Conservation (phyloP, 2,797 vertebrate species). For the Rhinatrema bivittatum region DNA sequence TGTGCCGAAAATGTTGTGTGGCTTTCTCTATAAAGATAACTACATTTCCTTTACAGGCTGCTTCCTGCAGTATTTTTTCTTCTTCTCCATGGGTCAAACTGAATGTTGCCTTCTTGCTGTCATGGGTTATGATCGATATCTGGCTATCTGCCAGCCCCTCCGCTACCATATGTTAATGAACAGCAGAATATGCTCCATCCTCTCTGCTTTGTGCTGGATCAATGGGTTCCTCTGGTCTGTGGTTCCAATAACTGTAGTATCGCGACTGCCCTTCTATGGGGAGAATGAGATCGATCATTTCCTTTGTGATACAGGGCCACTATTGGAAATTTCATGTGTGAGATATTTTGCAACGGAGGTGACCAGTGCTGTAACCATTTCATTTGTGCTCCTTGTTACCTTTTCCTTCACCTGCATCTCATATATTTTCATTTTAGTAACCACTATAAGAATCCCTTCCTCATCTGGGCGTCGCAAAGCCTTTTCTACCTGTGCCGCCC, state of each 20-base stretch:
- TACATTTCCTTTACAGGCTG: constrained; percentile 22
- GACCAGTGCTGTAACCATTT: constrained; percentile 23
- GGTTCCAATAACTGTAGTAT: neutral
- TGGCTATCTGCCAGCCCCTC: constrained; percentile 2
- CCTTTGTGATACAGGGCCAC: constrained; percentile 18
- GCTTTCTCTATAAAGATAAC: constrained; percentile 5
- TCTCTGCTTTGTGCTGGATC: neutral
- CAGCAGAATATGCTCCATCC: neutral
- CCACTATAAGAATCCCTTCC: constrained; percentile 5
- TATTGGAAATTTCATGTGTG: constrained; percentile 14
- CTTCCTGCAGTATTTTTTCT: constrained; percentile 11
- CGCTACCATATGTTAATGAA: neutral
- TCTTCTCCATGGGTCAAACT: neutral
- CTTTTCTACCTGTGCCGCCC: constrained; percentile 22
- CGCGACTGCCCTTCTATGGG: constrained; percentile 8
- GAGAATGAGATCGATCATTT: constrained; percentile 16
- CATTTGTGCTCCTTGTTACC: constrained; percentile 7
- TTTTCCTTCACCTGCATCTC: constrained; percentile 16
- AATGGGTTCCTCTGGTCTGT: neutral
- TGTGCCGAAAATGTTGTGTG: constrained; percentile 27
- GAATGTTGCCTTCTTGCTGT: constrained; percentile 4
- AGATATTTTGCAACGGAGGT: constrained; percentile 3
- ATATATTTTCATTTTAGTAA: constrained; percentile 5
- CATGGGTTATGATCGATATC: constrained; percentile 7
- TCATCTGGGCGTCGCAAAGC: constrained; percentile 8